phyloP scores from a whole-genome alignment of 2,797 vertebrate genomes.

The Sandelia bainsii region DNA sequence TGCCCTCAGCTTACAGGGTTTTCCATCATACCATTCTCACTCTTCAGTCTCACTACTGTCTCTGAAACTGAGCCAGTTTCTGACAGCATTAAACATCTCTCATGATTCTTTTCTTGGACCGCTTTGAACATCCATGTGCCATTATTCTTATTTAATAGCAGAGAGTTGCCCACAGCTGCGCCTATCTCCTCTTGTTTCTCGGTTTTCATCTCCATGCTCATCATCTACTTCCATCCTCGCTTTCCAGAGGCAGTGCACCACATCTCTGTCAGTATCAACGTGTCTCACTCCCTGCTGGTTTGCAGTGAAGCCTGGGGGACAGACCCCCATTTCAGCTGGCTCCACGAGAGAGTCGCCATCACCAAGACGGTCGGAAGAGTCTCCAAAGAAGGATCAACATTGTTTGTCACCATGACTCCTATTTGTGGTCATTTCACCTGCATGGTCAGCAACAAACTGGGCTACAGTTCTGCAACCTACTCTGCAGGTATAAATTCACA shows the following conservation, averaged over 20 bases:
- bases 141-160: slow-evolving; percentile 58
- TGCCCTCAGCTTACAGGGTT: slow-evolving; percentile 64
- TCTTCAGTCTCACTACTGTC: slow-evolving; percentile 68
- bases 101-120: slow-evolving; percentile 69
- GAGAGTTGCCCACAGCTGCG: slow-evolving; percentile 38
- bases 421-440: slow-evolving; percentile 86
- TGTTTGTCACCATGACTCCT: slow-evolving; percentile 66
- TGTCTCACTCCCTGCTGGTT: slow-evolving; percentile 78
- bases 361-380: slow-evolving; percentile 68
- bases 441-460: slow-evolving; percentile 81
- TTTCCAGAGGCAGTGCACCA: slow-evolving; percentile 82
- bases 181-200: slow-evolving; percentile 15
- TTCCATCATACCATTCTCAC: slow-evolving; percentile 65
- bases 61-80: slow-evolving; percentile 63
- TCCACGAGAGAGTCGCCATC: slow-evolving; percentile 75
- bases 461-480: slow-evolving; percentile 81
- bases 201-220: slow-evolving; percentile 25
- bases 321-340: slow-evolving; percentile 82
- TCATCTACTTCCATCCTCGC: slow-evolving; percentile 18
- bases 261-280: slow-evolving; percentile 83
- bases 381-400: slow-evolving; percentile 70
- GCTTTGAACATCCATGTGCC: slow-evolving; percentile 41
- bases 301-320: slow-evolving; percentile 86
- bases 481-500: slow-evolving; percentile 68
- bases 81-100: slow-evolving; percentile 71